A percentile compares a stretch with the other conserved stretches of the same genome.
These are phyloP conservation scores for Magallana gigas DNA, from an alignment of 1,140 invertebrate species.

Conservation along the genomic window DNA sequence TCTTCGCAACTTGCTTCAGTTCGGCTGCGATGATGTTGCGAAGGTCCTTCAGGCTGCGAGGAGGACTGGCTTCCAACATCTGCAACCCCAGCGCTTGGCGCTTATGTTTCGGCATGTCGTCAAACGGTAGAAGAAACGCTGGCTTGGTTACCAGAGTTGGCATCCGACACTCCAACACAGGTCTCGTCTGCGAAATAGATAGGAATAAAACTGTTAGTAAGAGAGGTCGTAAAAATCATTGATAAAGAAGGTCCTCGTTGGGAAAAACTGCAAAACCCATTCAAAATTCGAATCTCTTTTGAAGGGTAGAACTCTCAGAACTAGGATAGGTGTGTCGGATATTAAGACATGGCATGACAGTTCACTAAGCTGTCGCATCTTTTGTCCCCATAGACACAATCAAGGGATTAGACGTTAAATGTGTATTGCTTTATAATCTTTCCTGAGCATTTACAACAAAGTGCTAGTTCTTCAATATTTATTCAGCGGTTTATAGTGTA, in stretches of 20 bases:
- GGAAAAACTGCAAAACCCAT: no score
- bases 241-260: not conserved
- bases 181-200: slow-evolving; percentile 58
- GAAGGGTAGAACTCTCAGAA: no score
- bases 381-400: not conserved
- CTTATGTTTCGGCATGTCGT: slow-evolving; percentile 44
- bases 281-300: no score
- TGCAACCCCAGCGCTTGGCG: slow-evolving; percentile 37
- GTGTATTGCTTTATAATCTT: not conserved
- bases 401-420: slow-evolving; percentile 25
- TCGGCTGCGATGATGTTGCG: slow-evolving; percentile 57
- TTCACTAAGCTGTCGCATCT: not conserved
- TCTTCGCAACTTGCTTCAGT: slow-evolving; percentile 58
- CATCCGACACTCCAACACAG: slow-evolving; percentile 66
- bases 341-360: not conserved
- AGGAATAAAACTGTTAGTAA: not conserved
- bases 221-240: not conserved
- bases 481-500: slow-evolving; percentile 34
- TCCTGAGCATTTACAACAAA: not conserved
- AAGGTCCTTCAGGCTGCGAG: slow-evolving; percentile 60
- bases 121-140: slow-evolving; percentile 56
- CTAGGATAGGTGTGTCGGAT: not conserved
- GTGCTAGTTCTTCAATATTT: slow-evolving; percentile 11
- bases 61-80: slow-evolving; percentile 54
- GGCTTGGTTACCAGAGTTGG: slow-evolving; percentile 63